Percentiles rank a stretch among this genome's conserved stretches.
Conservation (phyloP, 2,113 vertebrate species). For the Tyto alba region DNA sequence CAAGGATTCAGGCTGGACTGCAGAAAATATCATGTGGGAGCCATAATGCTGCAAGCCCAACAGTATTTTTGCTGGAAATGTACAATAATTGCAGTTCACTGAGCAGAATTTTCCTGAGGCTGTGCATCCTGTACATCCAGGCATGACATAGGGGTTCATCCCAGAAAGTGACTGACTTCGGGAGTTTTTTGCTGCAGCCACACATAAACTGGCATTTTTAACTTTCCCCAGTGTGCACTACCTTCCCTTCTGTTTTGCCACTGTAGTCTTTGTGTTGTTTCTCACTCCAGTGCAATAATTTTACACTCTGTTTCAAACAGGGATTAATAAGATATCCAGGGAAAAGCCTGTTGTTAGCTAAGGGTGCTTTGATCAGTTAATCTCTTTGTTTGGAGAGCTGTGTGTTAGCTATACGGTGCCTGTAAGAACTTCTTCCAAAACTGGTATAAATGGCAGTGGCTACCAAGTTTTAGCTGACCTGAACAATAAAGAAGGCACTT, state of each 20-base stretch:
- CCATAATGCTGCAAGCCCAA: not conserved
- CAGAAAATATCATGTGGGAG: not conserved
- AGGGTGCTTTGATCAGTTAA: constrained; percentile 47
- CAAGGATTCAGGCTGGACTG: not conserved
- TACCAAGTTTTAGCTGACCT: constrained; percentile 4
- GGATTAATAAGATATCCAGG: constrained; percentile 9
- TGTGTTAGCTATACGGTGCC: not conserved
- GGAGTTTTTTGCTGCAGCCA: not conserved
- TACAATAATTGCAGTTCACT: not conserved
- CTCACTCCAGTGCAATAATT: not conserved
- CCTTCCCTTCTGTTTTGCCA: not conserved
- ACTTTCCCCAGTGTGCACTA: not conserved
- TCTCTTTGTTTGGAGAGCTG: constrained; percentile 29
- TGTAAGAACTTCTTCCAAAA: constrained; percentile 30
- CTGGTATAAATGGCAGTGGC: not conserved
- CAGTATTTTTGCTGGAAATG: not conserved
- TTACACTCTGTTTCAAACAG: not conserved
- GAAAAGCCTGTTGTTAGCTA: not conserved
- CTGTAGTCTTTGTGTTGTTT: not conserved
- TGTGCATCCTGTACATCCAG: not conserved
- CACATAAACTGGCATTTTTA: not conserved
- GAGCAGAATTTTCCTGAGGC: not conserved
- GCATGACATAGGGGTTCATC: not conserved
- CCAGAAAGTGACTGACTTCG: not conserved
- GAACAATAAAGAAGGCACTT: not conserved